Evolutionary conservation across 2,888 invertebrate species (phyloP).

Genomic region (Oligia latruncula): DNA sequence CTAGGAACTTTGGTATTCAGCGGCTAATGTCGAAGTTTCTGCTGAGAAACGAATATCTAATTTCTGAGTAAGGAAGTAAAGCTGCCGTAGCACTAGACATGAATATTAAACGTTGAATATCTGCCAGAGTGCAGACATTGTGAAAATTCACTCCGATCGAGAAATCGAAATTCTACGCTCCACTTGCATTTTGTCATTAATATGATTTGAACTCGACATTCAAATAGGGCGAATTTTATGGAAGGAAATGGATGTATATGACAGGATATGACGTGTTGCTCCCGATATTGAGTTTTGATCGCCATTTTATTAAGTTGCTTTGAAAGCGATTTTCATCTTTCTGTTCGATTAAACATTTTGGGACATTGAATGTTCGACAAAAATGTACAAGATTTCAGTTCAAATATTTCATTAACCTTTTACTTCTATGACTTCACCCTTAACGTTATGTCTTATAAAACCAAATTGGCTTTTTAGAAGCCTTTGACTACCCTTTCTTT

Average conservation of each 20-base stretch:
- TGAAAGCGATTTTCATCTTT: constrained; percentile 38
- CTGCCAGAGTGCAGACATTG: constrained; percentile 81
- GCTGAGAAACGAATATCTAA: constrained; percentile 81
- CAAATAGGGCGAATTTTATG: constrained; percentile 69
- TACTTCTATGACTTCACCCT: neutral
- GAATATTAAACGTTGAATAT: constrained; percentile 86
- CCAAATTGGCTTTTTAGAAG: constrained; percentile 3
- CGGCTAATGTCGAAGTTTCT: constrained; percentile 73
- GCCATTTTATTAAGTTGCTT: constrained; percentile 38
- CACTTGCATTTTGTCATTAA: constrained; percentile 84
- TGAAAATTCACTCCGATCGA: constrained; percentile 81
- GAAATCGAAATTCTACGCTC: constrained; percentile 84
- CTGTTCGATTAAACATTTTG: constrained; percentile 21
- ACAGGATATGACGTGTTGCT: constrained; percentile 54
- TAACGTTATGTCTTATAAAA: neutral
- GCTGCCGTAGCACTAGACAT: constrained; percentile 77
- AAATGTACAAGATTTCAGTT: neutral
- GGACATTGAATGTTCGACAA: constrained; percentile 15
- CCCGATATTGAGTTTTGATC: constrained; percentile 51
- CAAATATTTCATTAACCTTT: neutral
- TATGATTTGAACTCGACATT: constrained; percentile 80
- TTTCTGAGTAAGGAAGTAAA: constrained; percentile 81
- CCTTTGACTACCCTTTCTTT: constrained; percentile 30
- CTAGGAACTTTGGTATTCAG: constrained; percentile 64
- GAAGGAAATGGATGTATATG: constrained; percentile 53